A percentile compares a stretch with the other conserved stretches of the same genome.
Evolutionary conservation across 2,797 vertebrate species (phyloP).

Genomic region (Centropyge bicolor): DNA sequence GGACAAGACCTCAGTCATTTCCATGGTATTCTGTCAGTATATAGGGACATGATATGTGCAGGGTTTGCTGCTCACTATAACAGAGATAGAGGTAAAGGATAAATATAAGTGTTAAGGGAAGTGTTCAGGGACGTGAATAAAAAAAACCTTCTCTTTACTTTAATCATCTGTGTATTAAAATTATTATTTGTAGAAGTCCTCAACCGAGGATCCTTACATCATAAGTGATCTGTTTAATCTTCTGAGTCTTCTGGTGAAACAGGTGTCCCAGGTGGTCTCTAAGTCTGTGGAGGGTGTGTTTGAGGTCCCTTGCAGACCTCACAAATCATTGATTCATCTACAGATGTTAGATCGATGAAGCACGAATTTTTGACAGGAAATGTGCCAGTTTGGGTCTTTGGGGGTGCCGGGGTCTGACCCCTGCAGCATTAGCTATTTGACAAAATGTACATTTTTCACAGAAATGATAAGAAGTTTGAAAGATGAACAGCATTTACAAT

Average conservation of each 20-base stretch:
- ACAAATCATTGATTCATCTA: background rate
- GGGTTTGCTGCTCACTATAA: background rate
- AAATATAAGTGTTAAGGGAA: background rate
- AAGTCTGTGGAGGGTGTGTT: too few species aligned
- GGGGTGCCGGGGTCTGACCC: background rate
- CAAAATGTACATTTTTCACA: background rate
- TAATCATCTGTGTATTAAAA: background rate
- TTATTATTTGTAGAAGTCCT: background rate
- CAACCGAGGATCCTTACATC: background rate
- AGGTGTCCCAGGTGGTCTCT: too few species aligned
- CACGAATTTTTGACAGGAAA: background rate
- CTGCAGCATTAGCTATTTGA: background rate
- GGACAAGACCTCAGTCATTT: too few species aligned
- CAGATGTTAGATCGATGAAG: background rate
- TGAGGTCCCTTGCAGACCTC: background rate
- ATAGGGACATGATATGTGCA: background rate
- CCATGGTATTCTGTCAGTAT: too few species aligned
- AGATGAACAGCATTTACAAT: conserved; percentile 8
- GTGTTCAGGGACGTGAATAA: background rate
- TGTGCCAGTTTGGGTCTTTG: background rate
- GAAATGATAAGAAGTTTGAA: background rate
- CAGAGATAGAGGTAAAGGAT: background rate
- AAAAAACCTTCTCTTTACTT: background rate
- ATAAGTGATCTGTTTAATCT: background rate
- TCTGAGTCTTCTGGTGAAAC: background rate